A percentile compares a stretch with the other conserved stretches of the same genome.
Evolutionary conservation across 1,140 invertebrate genomes (phyloP).

Genomic region (Notospermus geniculatus): DNA sequence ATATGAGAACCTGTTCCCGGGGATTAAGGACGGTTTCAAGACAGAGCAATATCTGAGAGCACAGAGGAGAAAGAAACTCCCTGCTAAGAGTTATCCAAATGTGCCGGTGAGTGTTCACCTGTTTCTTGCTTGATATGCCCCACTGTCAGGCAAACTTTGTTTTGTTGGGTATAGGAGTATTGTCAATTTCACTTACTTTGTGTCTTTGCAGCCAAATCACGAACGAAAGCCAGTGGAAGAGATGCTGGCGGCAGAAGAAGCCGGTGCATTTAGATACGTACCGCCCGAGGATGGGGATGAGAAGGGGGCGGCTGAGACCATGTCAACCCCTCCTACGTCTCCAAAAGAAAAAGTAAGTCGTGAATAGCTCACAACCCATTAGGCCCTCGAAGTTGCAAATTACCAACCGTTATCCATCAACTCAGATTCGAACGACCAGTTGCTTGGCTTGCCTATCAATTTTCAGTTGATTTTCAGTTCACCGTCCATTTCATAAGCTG

Average conservation of each 20-base stretch:
- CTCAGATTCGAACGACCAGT: too few species aligned
- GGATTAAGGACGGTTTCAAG: constrained; percentile 72
- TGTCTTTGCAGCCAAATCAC: constrained; percentile 67
- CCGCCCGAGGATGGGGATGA: constrained; percentile 31
- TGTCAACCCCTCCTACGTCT: background rate
- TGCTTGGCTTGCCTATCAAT: too few species aligned
- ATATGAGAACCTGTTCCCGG: constrained; percentile 97
- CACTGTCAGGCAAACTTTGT: too few species aligned
- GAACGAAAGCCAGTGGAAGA: constrained; percentile 74
- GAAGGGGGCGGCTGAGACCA: constrained; percentile 28
- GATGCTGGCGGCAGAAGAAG: constrained; percentile 63
- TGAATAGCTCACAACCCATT: too few species aligned
- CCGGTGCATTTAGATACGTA: constrained; percentile 59
- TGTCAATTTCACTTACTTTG: too few species aligned
- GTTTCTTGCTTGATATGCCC: too few species aligned
- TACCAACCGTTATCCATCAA: too few species aligned
- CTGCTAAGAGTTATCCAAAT: constrained; percentile 40
- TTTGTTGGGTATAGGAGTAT: too few species aligned
- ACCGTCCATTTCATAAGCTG: too few species aligned
- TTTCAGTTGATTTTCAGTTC: too few species aligned
- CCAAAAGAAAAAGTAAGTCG: too few species aligned
- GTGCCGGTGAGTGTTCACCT: constrained; percentile 48
- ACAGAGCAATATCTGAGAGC: constrained; percentile 62
- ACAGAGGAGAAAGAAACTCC: constrained; percentile 32
- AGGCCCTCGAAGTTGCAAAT: too few species aligned